Percentiles rank a stretch among this genome's conserved stretches.
Conservation (phyloP, 2,797 vertebrate species). For the Alcedo atthis region DNA sequence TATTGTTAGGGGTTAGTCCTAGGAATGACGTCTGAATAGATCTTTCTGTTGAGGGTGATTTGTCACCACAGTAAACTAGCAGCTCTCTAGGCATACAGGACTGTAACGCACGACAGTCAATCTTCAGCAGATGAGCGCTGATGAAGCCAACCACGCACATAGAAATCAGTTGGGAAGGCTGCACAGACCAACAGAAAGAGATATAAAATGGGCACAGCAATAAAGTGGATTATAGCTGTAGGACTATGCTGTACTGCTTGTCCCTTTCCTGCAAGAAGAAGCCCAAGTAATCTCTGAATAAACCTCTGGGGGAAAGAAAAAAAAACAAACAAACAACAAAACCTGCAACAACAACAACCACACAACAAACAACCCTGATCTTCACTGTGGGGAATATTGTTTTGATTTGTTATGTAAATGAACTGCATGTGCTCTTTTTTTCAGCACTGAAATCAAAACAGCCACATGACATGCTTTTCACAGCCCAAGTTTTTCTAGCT, state of each 20-base stretch:
- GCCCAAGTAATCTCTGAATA: background rate
- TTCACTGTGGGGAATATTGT: background rate
- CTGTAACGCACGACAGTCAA: constrained; percentile 14
- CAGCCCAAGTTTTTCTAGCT: background rate
- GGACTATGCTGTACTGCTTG: background rate
- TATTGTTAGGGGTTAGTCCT: constrained; percentile 44
- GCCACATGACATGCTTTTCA: background rate
- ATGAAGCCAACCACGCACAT: background rate
- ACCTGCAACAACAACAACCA: too few relatives aligned
- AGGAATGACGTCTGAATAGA: constrained; percentile 51
- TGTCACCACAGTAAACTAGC: constrained; percentile 56
- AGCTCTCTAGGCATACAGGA: constrained; percentile 1
- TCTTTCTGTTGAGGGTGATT: constrained; percentile 43
- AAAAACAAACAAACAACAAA: background rate
- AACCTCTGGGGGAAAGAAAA: background rate
- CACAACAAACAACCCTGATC: background rate
- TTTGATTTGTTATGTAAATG: background rate
- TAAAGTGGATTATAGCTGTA: background rate
- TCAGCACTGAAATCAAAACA: background rate
- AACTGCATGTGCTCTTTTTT: background rate
- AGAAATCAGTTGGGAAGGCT: background rate
- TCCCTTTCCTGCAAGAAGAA: background rate
- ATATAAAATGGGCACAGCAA: background rate
- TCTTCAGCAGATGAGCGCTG: constrained; percentile 30
- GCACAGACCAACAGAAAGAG: background rate